Evolutionary conservation across 1,140 invertebrate genomes (phyloP), one percentile per base, ranked within the genome.

Genomic region (Cydia strobilella): DNA sequence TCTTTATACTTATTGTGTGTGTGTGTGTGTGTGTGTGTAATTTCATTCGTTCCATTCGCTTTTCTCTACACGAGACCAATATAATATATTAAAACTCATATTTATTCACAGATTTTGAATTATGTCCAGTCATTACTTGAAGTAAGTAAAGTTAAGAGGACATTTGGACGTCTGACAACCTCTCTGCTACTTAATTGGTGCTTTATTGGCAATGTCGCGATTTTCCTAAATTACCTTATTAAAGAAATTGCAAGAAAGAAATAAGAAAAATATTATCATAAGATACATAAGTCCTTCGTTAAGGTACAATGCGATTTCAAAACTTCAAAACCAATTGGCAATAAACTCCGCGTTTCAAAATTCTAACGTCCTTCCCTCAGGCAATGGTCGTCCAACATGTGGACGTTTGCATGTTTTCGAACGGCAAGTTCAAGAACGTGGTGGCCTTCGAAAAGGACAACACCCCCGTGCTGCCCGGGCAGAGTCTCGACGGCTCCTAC

Each of bases 391-490:
- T 99, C 5, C 99, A 99, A 93, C 97, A 99, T 92, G 98, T 99
- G 6, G 99, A 99, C 87, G 99, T 99, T 0, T 99, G 98, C 92
- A 98, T 99, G 95, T 99, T 99, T 93, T 99, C 98, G 73, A 99
- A 99, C 81, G 99, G 99, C 0, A 99, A 99, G 92, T 99, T 99
- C 93, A 99, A 99, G 93, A 99, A 99, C 90, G 96, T 98, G 1
- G 98, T 99, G 0, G 98, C 98, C 1, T 94, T 97, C 71, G 93
- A 98, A 23, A 97, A 97, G 79, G 94, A 94, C 27, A 94, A 95
- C 15, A 95, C 95, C 75, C 95, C 96, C 0, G 93, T 97, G 1
- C 88, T 94, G 3, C 94, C 96, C 0, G 95, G 96, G 0, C 91
- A 94, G 15, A 94, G 89, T 5, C 86, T 96, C 2, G 94, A 94